Conservation (phyloP, 2,797 vertebrate species). For the Microctenopoma stevenorrisi region DNA sequence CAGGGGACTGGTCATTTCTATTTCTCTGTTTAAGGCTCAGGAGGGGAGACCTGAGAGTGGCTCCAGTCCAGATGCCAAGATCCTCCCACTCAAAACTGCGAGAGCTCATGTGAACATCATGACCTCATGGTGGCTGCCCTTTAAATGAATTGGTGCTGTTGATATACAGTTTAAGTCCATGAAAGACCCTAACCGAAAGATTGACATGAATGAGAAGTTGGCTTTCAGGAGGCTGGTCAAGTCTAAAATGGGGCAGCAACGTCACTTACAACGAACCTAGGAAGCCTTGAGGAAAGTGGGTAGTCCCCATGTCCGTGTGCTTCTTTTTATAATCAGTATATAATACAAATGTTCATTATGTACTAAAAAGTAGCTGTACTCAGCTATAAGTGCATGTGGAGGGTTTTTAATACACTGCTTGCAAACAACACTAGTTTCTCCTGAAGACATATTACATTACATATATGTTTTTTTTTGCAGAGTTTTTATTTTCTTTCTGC, state of each 20-base stretch:
- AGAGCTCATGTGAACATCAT: slow-evolving; percentile 72
- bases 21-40: slow-evolving; percentile 16
- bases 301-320: background rate
- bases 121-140: slow-evolving; percentile 68
- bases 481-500: too few relatives aligned
- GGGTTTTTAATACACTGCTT: too few relatives aligned
- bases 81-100: slow-evolving; percentile 63
- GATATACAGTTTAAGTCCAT: slow-evolving; percentile 54
- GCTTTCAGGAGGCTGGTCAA: background rate
- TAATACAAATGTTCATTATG: background rate
- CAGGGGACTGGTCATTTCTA: slow-evolving; percentile 23
- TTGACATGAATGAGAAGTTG: slow-evolving; percentile 26
- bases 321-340: too few relatives aligned
- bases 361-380: too few relatives aligned
- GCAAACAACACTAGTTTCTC: too few relatives aligned
- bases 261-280: slow-evolving; percentile 11
- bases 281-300: background rate
- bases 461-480: too few relatives aligned
- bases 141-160: slow-evolving; percentile 62
- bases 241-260: slow-evolving; percentile 3
- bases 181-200: slow-evolving; percentile 31
- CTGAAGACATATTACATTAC: too few relatives aligned
- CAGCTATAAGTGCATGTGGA: too few relatives aligned
- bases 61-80: slow-evolving; percentile 64
- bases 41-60: slow-evolving; percentile 38